Evolutionary conservation across 2,797 vertebrate species (phyloP).

Genomic region (Trachops cirrhosus): DNA sequence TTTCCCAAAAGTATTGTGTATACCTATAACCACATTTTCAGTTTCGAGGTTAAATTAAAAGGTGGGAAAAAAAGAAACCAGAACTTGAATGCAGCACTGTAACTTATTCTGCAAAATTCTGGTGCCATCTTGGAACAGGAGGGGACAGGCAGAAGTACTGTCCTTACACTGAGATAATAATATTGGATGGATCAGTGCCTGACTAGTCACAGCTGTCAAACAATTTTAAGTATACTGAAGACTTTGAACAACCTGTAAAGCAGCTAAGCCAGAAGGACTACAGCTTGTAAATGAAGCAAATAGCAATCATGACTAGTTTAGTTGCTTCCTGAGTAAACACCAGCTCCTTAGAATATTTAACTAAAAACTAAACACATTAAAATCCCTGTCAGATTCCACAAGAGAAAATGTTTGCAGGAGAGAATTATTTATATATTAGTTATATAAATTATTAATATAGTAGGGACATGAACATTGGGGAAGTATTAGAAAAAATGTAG

Average conservation of each 20-base stretch:
- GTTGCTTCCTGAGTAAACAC: conserved; percentile 45
- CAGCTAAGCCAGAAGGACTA: conserved; percentile 35
- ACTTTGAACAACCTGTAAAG: conserved; percentile 48
- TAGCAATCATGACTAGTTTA: not conserved
- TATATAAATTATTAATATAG: conserved; percentile 34
- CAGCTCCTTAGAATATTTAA: conserved; percentile 33
- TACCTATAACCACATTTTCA: not conserved
- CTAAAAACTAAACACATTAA: conserved; percentile 50
- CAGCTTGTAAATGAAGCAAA: conserved; percentile 53
- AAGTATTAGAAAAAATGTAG: not conserved
- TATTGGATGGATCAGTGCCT: not conserved
- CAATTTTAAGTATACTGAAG: conserved; percentile 38
- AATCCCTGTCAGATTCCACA: conserved; percentile 41
- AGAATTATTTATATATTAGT: not conserved
- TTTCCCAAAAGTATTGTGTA: conserved; percentile 23
- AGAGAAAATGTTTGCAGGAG: not conserved
- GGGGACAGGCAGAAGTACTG: not conserved
- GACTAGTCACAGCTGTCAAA: conserved; percentile 56
- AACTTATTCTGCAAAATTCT: conserved; percentile 23
- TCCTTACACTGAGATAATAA: not conserved
- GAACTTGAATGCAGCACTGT: not conserved
- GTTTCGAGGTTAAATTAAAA: conserved; percentile 14
- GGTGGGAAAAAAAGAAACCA: not conserved
- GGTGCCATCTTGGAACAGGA: not conserved
- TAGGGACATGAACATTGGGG: not conserved